Base-by-base conservation (phyloP, 2,113 vertebrate species). In the Calcarius ornatus region DNA sequence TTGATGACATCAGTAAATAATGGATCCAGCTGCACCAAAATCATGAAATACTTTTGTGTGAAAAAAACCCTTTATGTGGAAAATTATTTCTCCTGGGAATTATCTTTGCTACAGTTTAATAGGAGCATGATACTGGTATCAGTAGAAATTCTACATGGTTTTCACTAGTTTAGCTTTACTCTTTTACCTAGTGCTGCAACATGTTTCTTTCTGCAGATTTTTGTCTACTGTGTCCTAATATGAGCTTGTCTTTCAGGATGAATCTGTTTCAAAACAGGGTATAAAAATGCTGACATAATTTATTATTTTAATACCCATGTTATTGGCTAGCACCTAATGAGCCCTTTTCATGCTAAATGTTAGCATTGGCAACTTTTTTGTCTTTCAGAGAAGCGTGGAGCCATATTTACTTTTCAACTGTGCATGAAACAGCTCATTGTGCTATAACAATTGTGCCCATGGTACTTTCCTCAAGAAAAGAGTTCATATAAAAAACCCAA, bases 251-350 rank as follows among this genome's bases (percentile, higher is more conserved):
- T 56, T 94, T 94, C 89, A 35, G 23, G 96, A 95, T 68, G 54
- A 96, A 94, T 95, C 27, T 18, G 69, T 73, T 96, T 81, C 56
- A 81, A 92, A 95, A 87, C 75, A 64, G 66, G 45, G 56, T 51
- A 90, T 69, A 88, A 96, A 94, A 95, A 87, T 88, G 15, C 43
- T 78, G 20, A 63, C 86, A 82, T 75, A 92, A 96, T 94, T 88
- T 66, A 24, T 80, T 85, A 70, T 19, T 31, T 92, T 94, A 96
- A 88, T 43, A 66, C n/a, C 63, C 27, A 90, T 94, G 79, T 86
- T 79, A 61, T 61, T 63, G 48, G 48, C 24, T 68, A 70, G 63
- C 13, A 61, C 9, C 15, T 93, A 84, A 35, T 56, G 77, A 92
- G 73, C 18, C 79, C 69, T 48, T 75, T 54, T 76, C 37, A 65